phyloP scores from a whole-genome alignment of 2,888 invertebrate genomes.

The Allophyes oxyacanthae region DNA sequence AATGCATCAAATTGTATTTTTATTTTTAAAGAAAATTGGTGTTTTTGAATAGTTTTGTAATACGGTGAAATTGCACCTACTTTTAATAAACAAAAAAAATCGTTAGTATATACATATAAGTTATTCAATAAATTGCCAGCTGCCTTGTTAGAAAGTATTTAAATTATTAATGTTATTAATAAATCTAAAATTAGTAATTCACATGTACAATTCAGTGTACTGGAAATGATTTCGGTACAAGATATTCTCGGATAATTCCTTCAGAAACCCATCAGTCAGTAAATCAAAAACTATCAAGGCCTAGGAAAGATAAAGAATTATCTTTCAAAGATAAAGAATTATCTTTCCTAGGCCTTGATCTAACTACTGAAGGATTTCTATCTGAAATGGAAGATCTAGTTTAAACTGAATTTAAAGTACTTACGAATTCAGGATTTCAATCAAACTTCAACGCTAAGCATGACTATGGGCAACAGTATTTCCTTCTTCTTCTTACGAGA shows the following conservation, averaged over 20 bases:
- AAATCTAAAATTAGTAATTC: conserved; percentile 23
- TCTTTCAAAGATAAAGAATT: conserved; percentile 35
- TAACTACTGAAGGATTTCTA: conserved; percentile 30
- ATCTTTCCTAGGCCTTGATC: conserved; percentile 23
- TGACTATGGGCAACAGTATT: no score
- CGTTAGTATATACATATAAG: no score
- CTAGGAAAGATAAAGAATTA: conserved; percentile 37
- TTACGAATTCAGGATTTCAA: conserved; percentile 16
- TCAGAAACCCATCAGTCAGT: conserved; percentile 33
- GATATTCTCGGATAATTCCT: conserved; percentile 41
- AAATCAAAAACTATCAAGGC: conserved; percentile 53
- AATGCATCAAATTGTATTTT: no score
- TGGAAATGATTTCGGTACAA: conserved; percentile 42
- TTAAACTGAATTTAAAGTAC: conserved; percentile 24
- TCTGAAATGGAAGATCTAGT: conserved; percentile 45
- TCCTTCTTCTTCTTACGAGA: no score
- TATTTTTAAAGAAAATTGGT: no score
- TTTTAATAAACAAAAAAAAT: no score
- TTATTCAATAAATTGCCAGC: no score
- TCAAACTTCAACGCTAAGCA: neutral
- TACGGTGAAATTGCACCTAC: no score
- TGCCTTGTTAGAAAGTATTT: no score
- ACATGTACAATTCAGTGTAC: conserved; percentile 30
- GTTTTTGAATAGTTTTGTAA: no score
- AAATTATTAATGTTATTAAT: neutral